Conservation (phyloP, 2,888 invertebrate genomes). For the Drosophila aldrichi region DNA sequence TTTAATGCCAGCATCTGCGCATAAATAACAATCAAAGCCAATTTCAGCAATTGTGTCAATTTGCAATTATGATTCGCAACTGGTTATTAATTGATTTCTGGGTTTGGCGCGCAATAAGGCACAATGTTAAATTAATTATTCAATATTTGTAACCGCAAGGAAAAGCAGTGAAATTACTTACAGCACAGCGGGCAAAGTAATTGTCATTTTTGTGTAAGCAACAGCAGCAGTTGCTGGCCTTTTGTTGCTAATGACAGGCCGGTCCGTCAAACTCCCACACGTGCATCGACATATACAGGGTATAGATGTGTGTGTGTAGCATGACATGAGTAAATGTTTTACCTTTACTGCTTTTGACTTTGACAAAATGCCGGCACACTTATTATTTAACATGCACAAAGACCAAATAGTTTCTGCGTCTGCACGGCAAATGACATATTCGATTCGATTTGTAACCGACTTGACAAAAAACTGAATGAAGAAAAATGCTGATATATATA, state of each 20-base stretch:
- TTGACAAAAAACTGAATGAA: not conserved
- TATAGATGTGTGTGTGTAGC: conserved; percentile 8
- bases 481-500: not conserved
- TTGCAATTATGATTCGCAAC: conserved; percentile 47
- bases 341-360: conserved; percentile 60
- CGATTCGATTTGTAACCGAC: conserved; percentile 52
- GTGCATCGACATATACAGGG: not conserved
- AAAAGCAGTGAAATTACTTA: conserved; percentile 39
- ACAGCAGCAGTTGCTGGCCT: conserved; percentile 38
- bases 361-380: conserved; percentile 66
- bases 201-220: conserved; percentile 33
- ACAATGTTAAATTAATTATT: conserved; percentile 55
- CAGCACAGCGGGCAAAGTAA: conserved; percentile 24
- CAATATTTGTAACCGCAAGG: conserved; percentile 31
- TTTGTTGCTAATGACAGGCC: conserved; percentile 60
- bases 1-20: conserved; percentile 16
- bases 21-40: conserved; percentile 47
- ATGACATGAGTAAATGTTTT: conserved; percentile 47
- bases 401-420: conserved; percentile 25
- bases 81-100: conserved; percentile 62
- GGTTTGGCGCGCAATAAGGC: conserved; percentile 17
- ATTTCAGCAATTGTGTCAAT: conserved; percentile 33
- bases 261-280: conserved; percentile 17
- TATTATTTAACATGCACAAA: conserved; percentile 46
- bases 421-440: conserved; percentile 50